Percentiles rank a stretch among this genome's conserved stretches.
Conservation (phyloP, 2,797 vertebrate genomes). For the Danionella dracula region DNA sequence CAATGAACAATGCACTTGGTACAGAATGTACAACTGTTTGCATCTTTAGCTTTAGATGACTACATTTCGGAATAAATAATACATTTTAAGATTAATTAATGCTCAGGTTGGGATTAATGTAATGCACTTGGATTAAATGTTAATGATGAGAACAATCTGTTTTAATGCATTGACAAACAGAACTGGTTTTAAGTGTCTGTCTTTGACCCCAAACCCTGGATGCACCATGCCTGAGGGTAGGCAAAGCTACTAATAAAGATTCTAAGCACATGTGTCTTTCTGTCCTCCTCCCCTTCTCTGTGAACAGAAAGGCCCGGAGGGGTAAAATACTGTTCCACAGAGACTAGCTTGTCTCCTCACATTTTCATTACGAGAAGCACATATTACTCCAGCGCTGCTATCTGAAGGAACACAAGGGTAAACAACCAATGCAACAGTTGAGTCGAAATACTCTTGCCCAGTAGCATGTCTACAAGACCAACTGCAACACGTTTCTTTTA, state of each 20-base stretch:
- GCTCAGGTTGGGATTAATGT: too few relatives aligned
- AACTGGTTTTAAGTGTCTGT: background rate
- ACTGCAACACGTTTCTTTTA: background rate
- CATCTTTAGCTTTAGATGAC: too few relatives aligned
- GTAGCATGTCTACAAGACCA: background rate
- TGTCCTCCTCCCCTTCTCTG: background rate
- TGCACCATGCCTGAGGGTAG: background rate
- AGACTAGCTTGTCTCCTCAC: background rate
- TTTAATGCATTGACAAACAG: background rate
- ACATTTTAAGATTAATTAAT: too few relatives aligned
- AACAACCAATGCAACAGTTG: slow-evolving; percentile 2
- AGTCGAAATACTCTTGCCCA: background rate
- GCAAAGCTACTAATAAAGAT: slow-evolving; percentile 8
- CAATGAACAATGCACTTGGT: too few relatives aligned
- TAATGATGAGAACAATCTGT: background rate
- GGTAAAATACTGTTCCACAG: background rate
- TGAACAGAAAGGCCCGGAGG: background rate
- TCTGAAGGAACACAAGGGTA: background rate
- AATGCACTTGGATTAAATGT: too few relatives aligned
- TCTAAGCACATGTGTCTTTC: background rate
- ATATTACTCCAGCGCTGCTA: background rate
- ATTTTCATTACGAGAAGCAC: slow-evolving; percentile 12
- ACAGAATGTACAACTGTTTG: too few relatives aligned
- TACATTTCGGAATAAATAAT: too few relatives aligned
- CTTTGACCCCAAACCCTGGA: background rate